A percentile compares a stretch with the other conserved stretches of the same genome.
These are phyloP conservation scores for Microcebus griseorufus DNA, from an alignment of 2,113 vertebrate species.

Conservation along the genomic window DNA sequence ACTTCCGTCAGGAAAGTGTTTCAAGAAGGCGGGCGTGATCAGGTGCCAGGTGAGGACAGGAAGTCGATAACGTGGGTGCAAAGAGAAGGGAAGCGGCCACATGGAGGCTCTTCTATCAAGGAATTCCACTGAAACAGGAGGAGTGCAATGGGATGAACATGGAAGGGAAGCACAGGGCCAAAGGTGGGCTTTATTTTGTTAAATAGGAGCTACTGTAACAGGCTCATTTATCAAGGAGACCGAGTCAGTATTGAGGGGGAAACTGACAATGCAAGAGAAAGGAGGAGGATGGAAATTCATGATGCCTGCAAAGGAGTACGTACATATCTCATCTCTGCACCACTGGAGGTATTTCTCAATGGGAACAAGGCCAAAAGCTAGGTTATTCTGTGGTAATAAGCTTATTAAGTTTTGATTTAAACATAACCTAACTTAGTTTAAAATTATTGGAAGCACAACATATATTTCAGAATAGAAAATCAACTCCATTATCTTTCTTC, in stretches of 20 bases:
- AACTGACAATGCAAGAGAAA: neutral
- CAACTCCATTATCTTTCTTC: neutral
- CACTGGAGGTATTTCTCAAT: constrained; percentile 73
- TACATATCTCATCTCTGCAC: constrained; percentile 72
- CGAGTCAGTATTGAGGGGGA: neutral
- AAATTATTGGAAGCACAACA: neutral
- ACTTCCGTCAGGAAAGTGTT: neutral
- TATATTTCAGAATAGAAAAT: constrained; percentile 29
- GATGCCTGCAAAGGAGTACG: constrained; percentile 59
- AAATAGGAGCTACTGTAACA: neutral
- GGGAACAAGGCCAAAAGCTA: constrained; percentile 74
- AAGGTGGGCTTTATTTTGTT: neutral
- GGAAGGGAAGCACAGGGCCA: neutral
- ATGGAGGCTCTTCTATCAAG: neutral
- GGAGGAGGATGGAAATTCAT: neutral
- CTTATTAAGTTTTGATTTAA: constrained; percentile 50
- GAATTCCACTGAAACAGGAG: neutral
- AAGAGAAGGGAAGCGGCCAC: neutral
- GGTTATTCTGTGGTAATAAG: constrained; percentile 52
- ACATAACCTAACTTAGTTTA: constrained; percentile 64
- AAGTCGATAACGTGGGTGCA: rapidly evolving
- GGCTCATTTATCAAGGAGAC: neutral
- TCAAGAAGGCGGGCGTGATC: neutral
- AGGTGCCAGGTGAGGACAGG: rapidly evolving
- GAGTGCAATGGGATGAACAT: constrained; percentile 19